phyloP scores from a whole-genome alignment of 1,140 invertebrate genomes.

The Drosophila mayri region DNA sequence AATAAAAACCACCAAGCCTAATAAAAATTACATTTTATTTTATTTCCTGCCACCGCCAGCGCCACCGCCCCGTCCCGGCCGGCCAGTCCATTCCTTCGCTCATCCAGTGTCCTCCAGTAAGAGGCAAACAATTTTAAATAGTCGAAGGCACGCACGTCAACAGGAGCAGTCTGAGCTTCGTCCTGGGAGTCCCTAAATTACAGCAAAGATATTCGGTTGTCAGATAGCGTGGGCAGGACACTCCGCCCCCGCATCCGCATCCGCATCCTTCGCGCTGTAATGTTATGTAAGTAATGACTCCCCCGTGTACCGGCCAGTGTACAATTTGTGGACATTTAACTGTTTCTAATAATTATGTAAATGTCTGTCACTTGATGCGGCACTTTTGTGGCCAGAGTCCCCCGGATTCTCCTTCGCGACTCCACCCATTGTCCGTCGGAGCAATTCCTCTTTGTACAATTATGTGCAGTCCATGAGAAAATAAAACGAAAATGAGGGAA shows the following conservation, averaged over 20 bases:
- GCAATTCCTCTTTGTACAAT: slow-evolving; percentile 65
- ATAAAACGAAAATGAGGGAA: slow-evolving; percentile 29
- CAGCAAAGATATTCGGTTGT: slow-evolving; percentile 60
- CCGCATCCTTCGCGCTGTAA: slow-evolving; percentile 30
- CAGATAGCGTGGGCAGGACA: slow-evolving; percentile 67
- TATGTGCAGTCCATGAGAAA: slow-evolving; percentile 50
- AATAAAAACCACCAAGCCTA: slow-evolving; percentile 82
- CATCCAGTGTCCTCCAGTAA: slow-evolving; percentile 26
- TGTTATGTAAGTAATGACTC: slow-evolving; percentile 74
- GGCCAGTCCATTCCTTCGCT: neutral
- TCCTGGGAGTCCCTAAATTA: slow-evolving; percentile 63
- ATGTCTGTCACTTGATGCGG: slow-evolving; percentile 71
- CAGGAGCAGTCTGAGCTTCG: slow-evolving; percentile 35
- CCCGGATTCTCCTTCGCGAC: slow-evolving; percentile 6
- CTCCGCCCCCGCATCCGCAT: slow-evolving; percentile 18
- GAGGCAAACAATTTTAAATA: slow-evolving; percentile 73
- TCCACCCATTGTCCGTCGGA: slow-evolving; percentile 33
- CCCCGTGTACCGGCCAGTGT: slow-evolving; percentile 61
- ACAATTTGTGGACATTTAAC: slow-evolving; percentile 83
- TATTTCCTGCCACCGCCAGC: slow-evolving; percentile 59
- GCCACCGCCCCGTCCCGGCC: neutral
- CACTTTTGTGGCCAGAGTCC: slow-evolving; percentile 47
- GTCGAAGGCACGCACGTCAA: slow-evolving; percentile 77
- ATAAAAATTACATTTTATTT: slow-evolving; percentile 84
- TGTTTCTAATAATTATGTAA: slow-evolving; percentile 84